Base-by-base conservation (phyloP, 2,797 vertebrate species). In the Liasis olivaceus region DNA sequence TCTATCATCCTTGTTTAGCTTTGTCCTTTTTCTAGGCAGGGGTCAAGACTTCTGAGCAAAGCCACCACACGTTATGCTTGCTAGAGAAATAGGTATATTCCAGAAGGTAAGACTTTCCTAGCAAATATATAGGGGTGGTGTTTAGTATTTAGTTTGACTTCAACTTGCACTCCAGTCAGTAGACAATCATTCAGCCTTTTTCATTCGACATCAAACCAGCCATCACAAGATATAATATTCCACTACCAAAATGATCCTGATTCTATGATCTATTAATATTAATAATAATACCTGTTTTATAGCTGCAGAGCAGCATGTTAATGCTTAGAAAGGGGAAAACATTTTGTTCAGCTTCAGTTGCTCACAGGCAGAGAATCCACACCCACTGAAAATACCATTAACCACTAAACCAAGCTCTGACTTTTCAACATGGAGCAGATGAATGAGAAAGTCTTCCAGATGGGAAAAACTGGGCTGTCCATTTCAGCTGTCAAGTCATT, bases 171-270 rank as follows among this genome's bases (percentile, higher is more conserved):
- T 17, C 14, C n/a, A 93, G 51, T 88, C 63, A 91, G 22, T 0
- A 93, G 91, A 89, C 17, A 86, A 5, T 28, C 89, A 20, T 0
- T 59, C n/a, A 81, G 72, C 47, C 1, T 54, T 85, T 94, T 26
- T 60, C 62, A 51, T 26, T 93, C 51, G 36, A 94, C 95, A 95
- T 14, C 28, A 90, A 92, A 90, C 7, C 84, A 62, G 28, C 24
- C 14, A 6, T 58, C 28, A 31, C 56, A 62, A 88, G 60, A 51
- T 2, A 14, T 58, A 62, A 26, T 81, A 26, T 54, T 2, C 87
- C 93, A 89, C 81, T 4, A n/a, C n/a, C 85, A 94, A 12, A 7
- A 69, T 59, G 13, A 3, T 62, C 17, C 47, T 20, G n/a, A 1
- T 69, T n/a, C 90, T 64, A 56, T 17, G 28, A 60, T 0, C 6